These are phyloP conservation scores for Tichodroma muraria DNA, from an alignment of 2,113 vertebrate genomes.

Conservation along the genomic window DNA sequence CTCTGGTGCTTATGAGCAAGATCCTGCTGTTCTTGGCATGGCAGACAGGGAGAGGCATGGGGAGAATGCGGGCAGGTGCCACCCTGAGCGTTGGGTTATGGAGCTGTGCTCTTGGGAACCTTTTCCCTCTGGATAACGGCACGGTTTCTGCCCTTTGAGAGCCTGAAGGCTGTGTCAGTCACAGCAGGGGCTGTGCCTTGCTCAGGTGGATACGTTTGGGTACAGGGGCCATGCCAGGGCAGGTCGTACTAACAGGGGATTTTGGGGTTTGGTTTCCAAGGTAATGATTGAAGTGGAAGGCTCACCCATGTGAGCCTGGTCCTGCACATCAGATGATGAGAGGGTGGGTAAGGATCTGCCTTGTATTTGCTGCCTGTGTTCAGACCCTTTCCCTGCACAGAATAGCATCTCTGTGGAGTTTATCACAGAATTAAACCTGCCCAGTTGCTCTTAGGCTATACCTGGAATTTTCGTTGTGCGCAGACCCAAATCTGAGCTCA, in stretches of 20 bases:
- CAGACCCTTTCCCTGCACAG: background rate
- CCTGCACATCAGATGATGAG: rapidly evolving
- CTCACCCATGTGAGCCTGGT: rapidly evolving
- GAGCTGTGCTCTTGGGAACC: background rate
- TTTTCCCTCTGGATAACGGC: background rate
- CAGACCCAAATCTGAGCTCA: background rate
- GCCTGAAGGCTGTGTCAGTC: background rate
- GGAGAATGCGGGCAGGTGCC: background rate
- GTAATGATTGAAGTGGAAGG: background rate
- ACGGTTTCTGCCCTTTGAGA: rapidly evolving
- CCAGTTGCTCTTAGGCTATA: background rate
- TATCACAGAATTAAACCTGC: background rate
- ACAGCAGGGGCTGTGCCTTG: rapidly evolving
- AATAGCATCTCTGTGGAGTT: background rate
- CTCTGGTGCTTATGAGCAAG: rapidly evolving
- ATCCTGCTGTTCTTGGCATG: background rate
- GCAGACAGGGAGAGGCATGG: background rate
- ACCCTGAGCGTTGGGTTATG: rapidly evolving
- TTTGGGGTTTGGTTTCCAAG: background rate
- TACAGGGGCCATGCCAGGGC: background rate
- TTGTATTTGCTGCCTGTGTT: background rate
- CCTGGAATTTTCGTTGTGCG: rapidly evolving
- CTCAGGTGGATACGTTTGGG: background rate
- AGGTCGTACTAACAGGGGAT: too few species aligned
- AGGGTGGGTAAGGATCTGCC: background rate